These are phyloP conservation scores for Silurus lanzhouensis DNA, from an alignment of 2,797 vertebrate species.

Conservation along the genomic window DNA sequence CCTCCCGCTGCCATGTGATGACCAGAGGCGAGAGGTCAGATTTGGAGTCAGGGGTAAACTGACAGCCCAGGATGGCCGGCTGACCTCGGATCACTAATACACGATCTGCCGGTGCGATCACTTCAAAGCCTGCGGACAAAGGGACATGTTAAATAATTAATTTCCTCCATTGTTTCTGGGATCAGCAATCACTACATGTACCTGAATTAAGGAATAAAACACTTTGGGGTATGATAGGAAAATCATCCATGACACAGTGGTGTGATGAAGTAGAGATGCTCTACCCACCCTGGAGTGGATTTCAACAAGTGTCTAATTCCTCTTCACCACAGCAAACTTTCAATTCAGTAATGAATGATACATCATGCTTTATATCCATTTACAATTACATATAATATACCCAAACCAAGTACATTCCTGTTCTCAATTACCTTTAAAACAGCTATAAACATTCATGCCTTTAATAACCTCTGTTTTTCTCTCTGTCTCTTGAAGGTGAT, in stretches of 20 bases:
- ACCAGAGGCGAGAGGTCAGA: conserved; percentile 34
- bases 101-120: conserved; percentile 24
- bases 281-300: not conserved
- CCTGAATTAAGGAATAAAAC: not conserved
- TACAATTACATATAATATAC: not conserved
- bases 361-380: not conserved
- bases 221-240: not conserved
- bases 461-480: not conserved
- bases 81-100: conserved; percentile 47
- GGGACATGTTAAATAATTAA: not conserved
- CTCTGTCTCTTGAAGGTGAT: not conserved
- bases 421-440: too few relatives aligned
- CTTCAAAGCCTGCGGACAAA: conserved; percentile 50
- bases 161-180: not conserved
- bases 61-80: conserved; percentile 49
- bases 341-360: not conserved
- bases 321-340: not conserved
- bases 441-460: not conserved
- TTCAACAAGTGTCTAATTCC: not conserved
- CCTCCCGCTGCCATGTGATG: conserved; percentile 58
- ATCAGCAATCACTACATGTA: not conserved
- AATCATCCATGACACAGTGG: not conserved
- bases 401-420: not conserved
- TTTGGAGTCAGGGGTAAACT: conserved; percentile 40
- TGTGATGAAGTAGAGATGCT: not conserved